phyloP scores from a whole-genome alignment of 2,888 invertebrate species.

The Drosophila subquinaria region DNA sequence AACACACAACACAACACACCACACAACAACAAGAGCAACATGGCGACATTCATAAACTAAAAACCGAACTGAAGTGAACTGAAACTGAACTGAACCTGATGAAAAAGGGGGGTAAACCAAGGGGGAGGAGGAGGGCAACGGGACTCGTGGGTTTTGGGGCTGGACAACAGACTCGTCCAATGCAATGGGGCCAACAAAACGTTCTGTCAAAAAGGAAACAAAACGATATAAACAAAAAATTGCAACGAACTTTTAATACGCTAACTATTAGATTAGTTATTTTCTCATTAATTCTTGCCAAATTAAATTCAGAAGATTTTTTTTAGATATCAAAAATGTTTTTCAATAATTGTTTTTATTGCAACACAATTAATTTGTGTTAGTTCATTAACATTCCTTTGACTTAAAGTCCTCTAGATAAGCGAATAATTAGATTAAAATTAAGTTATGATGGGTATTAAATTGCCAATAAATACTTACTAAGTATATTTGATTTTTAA shows the following conservation, averaged over 20 bases:
- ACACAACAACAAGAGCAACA: constrained; percentile 48
- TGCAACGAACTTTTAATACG: constrained; percentile 1
- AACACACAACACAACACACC: constrained; percentile 21
- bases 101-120: background rate
- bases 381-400: too few relatives aligned
- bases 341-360: background rate
- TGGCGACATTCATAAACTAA: constrained; percentile 81
- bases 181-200: constrained; percentile 68
- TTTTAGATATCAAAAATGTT: background rate
- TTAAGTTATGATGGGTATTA: too few relatives aligned
- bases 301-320: too few relatives aligned
- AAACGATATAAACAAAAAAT: constrained; percentile 23
- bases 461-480: too few relatives aligned
- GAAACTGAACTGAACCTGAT: constrained; percentile 36
- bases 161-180: constrained; percentile 49
- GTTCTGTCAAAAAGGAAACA: constrained; percentile 69
- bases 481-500: too few relatives aligned
- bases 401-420: background rate
- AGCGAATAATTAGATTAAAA: too few relatives aligned
- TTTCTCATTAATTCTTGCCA: too few relatives aligned
- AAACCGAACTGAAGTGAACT: constrained; percentile 52
- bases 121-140: constrained; percentile 32
- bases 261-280: background rate
- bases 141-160: constrained; percentile 64
- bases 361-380: background rate